Evolutionary conservation across 1,140 invertebrate species (phyloP).

Genomic region (Pachyrhynchus sulphureomaculatus): DNA sequence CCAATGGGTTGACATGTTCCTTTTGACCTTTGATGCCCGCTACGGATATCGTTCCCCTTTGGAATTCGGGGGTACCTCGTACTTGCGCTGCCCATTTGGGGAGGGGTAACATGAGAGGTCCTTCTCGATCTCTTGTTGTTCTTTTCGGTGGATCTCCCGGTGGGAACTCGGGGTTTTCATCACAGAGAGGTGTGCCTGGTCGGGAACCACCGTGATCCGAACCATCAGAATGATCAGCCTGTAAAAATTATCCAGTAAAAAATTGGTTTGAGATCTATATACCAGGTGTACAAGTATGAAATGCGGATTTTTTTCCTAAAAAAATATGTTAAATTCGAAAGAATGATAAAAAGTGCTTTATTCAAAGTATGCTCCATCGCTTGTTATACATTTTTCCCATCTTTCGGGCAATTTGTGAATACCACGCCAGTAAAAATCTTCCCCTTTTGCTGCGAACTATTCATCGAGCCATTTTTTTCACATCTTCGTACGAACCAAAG

Average conservation of each 20-base stretch:
- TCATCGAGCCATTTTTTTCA: no score
- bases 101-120: conserved; percentile 75
- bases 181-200: conserved; percentile 80
- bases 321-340: no score
- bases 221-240: conserved; percentile 51
- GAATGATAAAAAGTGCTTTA: no score
- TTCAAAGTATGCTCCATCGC: no score
- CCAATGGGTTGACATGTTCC: conserved; percentile 40
- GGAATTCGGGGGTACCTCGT: conserved; percentile 22
- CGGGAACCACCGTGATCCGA: conserved; percentile 66
- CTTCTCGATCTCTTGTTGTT: conserved; percentile 61
- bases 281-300: no score
- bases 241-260: conserved; percentile 47
- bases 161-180: conserved; percentile 77
- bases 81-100: conserved; percentile 82
- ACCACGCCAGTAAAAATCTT: no score
- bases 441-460: no score
- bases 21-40: conserved; percentile 51
- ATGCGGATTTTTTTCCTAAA: no score
- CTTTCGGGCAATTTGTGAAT: no score
- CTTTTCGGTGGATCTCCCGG: conserved; percentile 71
- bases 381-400: no score
- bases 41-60: conserved; percentile 45
- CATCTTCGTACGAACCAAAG: no score
- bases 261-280: background rate